Conservation (phyloP, 2,797 vertebrate genomes). For the Microcaecilia unicolor region DNA sequence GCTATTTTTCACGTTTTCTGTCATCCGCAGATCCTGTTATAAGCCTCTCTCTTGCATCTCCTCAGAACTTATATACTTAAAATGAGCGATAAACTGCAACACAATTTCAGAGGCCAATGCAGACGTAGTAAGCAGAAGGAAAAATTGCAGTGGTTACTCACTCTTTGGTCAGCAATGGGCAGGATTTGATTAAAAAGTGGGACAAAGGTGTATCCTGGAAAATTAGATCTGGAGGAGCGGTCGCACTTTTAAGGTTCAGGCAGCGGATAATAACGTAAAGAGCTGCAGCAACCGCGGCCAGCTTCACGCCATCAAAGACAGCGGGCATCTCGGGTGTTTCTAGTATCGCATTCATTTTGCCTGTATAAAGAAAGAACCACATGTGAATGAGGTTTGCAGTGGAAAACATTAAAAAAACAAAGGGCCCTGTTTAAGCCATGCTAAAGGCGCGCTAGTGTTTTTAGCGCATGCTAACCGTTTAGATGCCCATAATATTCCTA, state of each 20-base stretch:
- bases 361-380: slow-evolving; percentile 17
- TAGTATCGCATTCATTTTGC: slow-evolving; percentile 53
- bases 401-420: no score
- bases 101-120: no score
- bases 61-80: no score
- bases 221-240: slow-evolving; percentile 68
- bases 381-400: neutral
- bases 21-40: no score
- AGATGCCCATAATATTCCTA: no score
- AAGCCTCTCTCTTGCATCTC: no score
- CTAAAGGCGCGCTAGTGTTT: no score
- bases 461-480: no score
- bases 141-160: slow-evolving; percentile 72
- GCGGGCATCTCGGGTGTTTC: slow-evolving; percentile 75
- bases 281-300: slow-evolving; percentile 79
- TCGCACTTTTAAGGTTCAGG: slow-evolving; percentile 84
- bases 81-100: no score
- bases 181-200: slow-evolving; percentile 79
- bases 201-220: slow-evolving; percentile 79
- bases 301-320: slow-evolving; percentile 85
- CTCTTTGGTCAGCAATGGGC: slow-evolving; percentile 86
- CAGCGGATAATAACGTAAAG: slow-evolving; percentile 86
- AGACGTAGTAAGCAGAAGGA: no score
- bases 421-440: no score
- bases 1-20: no score